Evolutionary conservation across 2,113 vertebrate genomes (phyloP).

Genomic region (Alaudala cheleensis): DNA sequence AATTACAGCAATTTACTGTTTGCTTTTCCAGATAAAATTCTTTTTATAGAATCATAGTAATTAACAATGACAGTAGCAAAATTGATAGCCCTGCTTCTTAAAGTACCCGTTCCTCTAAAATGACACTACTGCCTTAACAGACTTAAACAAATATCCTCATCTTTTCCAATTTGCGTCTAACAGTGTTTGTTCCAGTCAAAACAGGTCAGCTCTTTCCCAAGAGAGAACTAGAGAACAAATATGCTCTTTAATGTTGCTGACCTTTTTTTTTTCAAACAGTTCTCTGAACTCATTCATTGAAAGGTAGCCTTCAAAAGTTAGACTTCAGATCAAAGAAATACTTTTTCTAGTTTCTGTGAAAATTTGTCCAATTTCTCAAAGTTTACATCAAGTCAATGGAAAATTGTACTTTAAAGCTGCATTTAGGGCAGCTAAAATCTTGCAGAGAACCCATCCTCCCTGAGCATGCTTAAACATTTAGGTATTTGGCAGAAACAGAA

Average conservation of each 20-base stretch:
- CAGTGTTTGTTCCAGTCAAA: background rate
- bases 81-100: background rate
- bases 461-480: background rate
- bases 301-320: background rate
- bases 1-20: conserved; percentile 6
- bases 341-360: background rate
- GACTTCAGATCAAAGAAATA: background rate
- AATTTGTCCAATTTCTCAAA: background rate
- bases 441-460: background rate
- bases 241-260: background rate
- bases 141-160: background rate
- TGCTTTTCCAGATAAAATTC: conserved; percentile 24
- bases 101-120: background rate
- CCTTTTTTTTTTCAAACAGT: conserved; percentile 4
- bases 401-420: background rate
- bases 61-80: conserved; percentile 5
- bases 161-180: background rate
- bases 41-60: background rate
- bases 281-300: background rate
- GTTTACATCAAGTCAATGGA: background rate
- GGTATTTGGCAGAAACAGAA: background rate
- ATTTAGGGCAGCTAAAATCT: background rate
- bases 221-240: background rate
- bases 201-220: conserved; percentile 4
- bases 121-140: background rate